A percentile compares a stretch with the other conserved stretches of the same genome.
These are phyloP conservation scores for Prionace glauca DNA, from an alignment of 2,797 vertebrate species.

Conservation along the genomic window DNA sequence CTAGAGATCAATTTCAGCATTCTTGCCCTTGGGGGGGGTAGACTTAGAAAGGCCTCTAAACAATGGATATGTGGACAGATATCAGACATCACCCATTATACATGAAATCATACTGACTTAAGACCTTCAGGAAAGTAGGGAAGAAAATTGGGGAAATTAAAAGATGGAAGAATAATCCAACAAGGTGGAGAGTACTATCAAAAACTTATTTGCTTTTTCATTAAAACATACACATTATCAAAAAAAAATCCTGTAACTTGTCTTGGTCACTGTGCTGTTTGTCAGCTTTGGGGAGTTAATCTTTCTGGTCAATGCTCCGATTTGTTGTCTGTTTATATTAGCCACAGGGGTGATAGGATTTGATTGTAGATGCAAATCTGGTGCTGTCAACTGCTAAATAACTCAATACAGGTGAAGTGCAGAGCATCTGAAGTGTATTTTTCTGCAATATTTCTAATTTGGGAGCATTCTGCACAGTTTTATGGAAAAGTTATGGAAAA, in stretches of 20 bases:
- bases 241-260: background rate
- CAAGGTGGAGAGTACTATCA: background rate
- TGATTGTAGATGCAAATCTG: background rate
- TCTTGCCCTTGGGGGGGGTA: background rate
- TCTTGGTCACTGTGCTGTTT: background rate
- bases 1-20: background rate
- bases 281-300: background rate
- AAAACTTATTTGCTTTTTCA: background rate
- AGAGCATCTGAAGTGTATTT: background rate
- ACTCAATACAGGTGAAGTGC: background rate
- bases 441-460: background rate
- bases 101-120: too few relatives aligned
- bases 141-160: background rate
- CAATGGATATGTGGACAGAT: too few relatives aligned
- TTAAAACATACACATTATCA: background rate
- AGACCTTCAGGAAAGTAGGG: too few relatives aligned
- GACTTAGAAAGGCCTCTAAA: too few relatives aligned
- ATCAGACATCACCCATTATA: too few relatives aligned
- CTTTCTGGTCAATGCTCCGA: background rate
- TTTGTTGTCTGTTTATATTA: background rate
- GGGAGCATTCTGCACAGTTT: background rate
- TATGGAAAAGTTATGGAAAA: background rate
- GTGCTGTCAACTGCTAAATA: background rate
- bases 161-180: background rate
- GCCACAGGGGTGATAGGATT: background rate